Evolutionary conservation across 2,113 vertebrate genomes (phyloP).

Genomic region (Hylia prasina): DNA sequence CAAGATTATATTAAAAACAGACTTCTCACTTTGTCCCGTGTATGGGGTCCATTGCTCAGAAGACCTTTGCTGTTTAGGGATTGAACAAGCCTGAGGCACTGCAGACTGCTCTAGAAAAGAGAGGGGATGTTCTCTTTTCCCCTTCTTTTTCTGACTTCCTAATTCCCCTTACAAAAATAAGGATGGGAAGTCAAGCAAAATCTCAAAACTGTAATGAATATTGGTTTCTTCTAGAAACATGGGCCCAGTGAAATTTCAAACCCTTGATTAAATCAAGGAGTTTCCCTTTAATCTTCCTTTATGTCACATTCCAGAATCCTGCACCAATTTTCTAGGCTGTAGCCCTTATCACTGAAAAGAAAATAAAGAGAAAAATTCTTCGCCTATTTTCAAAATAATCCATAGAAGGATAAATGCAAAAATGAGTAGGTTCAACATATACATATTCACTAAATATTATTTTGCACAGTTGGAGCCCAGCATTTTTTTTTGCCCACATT

Average conservation of each 20-base stretch:
- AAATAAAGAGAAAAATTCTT: not conserved
- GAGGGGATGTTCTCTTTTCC: not conserved
- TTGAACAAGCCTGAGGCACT: not conserved
- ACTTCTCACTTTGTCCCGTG: not conserved
- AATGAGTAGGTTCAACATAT: not conserved
- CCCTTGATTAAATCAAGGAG: not conserved
- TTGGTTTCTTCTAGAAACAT: not conserved
- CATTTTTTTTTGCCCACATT: not conserved
- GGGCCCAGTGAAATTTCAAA: not conserved
- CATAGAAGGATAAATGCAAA: not conserved
- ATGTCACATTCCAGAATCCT: not conserved
- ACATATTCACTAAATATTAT: not conserved
- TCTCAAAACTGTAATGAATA: not conserved
- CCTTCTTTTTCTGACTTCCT: not conserved
- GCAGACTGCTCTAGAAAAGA: not conserved
- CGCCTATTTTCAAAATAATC: not conserved
- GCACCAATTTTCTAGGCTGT: not conserved
- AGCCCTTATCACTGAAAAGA: not conserved
- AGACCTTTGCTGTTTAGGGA: not conserved
- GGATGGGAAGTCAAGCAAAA: not conserved
- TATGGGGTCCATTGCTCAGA: not conserved
- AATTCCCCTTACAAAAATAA: not conserved
- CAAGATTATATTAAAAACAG: not conserved
- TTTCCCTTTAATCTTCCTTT: not conserved
- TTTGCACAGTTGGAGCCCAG: not conserved